Evolutionary conservation across 2,113 vertebrate genomes (phyloP), one percentile per base, ranked within the genome.

Genomic region (Symphodus melops): DNA sequence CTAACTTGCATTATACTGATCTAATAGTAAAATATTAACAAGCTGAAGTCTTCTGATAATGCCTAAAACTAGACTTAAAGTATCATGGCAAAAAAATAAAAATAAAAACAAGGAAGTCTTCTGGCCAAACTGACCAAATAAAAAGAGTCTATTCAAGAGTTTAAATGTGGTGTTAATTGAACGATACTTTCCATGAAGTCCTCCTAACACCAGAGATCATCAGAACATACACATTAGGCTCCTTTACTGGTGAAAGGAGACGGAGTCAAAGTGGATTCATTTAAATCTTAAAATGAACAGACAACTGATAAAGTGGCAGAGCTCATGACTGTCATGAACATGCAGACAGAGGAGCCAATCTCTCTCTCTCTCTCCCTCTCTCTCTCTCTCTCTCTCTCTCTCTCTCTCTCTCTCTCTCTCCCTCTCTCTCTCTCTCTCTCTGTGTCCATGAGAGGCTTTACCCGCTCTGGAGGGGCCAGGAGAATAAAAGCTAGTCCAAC

Each of bases 401-500:
- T n/a, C n/a, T n/a, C n/a, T n/a, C n/a, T 48, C 14, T 17, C 14
- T 48, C 46, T 55, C 79, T 68, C 63, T 48, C 61, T 56, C 58
- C 19, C 14, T 17, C 14, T 48, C 46, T 28, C 28, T 33, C 28
- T 6, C 28, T 44, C 12, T 14, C 42, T 5, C 42, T 55, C 79
- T 65, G 75, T 36, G 76, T 84, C 82, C 71, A 48, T 23, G 49
- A 89, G 84, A 85, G 79, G 88, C 86, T 90, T 87, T 86, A 77
- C 52, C 65, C 65, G 65, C 79, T 92, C 89, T 89, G 65, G 83
- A 87, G 88, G 86, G 90, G 86, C 89, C 84, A 76, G 64, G 76
- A 90, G 89, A 90, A 91, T 87, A 89, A 88, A 93, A 86, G 86
- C 86, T 64, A 12, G 86, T 86, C 91, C 91, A 93, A 89, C 85